Evolutionary conservation across 1,140 invertebrate species (phyloP), one percentile per base, ranked within the genome.

Genomic region (Amyelois transitella): DNA sequence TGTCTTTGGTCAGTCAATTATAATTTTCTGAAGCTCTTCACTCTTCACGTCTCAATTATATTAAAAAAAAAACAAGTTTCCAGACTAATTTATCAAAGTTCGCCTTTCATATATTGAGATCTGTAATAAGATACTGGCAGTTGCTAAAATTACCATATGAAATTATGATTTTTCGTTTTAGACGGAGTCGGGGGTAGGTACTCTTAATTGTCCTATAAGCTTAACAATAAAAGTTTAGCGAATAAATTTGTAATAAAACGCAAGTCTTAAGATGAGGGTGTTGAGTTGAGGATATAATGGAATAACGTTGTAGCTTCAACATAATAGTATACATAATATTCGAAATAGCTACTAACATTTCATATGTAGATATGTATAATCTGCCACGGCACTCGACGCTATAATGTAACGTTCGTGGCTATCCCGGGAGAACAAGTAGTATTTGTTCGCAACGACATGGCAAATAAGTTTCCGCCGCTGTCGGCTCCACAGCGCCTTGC

Each of bases 401-500:
- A 1, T 38, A 38, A 38, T 38, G n/a, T n/a, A n/a, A n/a, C n/a
- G 32, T 38, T 38, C 25, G 7, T 22, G 7, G 32, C 18, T 60
- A 20, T 60, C 58, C 56, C 54, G 32, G 55, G 56, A 63, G 60
- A 63, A 59, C 38, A n/a, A n/a, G n/a, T n/a, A 57, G 55, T 45
- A 48, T 55, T 24, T 54, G 54, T 66, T 60, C 56, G 45, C 53
- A 47, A 43, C 28, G 38, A 55, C 49, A n/a, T n/a, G 60, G 64
- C 64, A 60, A 66, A 66, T 66, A 60, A 25, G 49, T 60, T 63
- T 66, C 64, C 64, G 64, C 49, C 17, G 56, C 48, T 50, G 24
- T 22, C 53, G 25, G 25, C 6, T 10, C 25, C 25, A 32, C 4
- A 2, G 25, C 25, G 4, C 6, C 8, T 38, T 14, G n/a, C 17